These are phyloP conservation scores for Pristionchus pacificus DNA, from an alignment of 1,140 invertebrate species.

Conservation along the genomic window DNA sequence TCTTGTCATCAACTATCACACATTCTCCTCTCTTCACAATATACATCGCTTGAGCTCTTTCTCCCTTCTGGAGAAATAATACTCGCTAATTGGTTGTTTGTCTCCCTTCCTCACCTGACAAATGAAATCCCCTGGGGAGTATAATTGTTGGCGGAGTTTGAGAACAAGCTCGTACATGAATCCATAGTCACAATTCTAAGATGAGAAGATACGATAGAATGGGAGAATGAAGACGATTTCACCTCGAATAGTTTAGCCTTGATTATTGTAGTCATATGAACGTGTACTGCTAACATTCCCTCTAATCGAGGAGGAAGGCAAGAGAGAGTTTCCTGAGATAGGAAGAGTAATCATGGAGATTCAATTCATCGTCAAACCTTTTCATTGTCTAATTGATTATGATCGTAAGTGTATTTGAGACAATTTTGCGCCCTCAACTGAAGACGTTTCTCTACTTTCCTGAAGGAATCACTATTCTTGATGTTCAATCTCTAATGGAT, in stretches of 20 bases:
- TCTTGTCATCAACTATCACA: constrained; percentile 7
- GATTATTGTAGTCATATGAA: constrained; percentile 19
- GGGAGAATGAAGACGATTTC: neutral
- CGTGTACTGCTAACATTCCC: constrained; percentile 18
- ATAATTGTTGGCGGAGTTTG: constrained; percentile 24
- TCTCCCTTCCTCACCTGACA: constrained; percentile 19
- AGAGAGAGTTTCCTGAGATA: constrained; percentile 21
- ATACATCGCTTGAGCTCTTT: constrained; percentile 19
- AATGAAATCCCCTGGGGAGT: constrained; percentile 23
- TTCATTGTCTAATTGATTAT: too few species aligned
- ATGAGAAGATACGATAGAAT: constrained; percentile 3
- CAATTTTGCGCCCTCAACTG: too few species aligned
- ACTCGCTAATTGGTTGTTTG: constrained; percentile 2
- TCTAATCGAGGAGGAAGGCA: constrained; percentile 21
- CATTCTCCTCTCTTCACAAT: constrained; percentile 24
- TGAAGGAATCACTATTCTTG: too few species aligned
- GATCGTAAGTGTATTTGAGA: too few species aligned
- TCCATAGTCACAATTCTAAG: constrained; percentile 12
- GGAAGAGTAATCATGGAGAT: too few species aligned
- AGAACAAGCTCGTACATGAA: constrained; percentile 25
- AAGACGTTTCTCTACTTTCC: too few species aligned
- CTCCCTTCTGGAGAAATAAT: neutral
- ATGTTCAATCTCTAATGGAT: too few species aligned
- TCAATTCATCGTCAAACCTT: too few species aligned
- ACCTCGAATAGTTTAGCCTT: constrained; percentile 12